Base-by-base conservation (phyloP, 2,797 vertebrate species). In the Mallotus villosus region DNA sequence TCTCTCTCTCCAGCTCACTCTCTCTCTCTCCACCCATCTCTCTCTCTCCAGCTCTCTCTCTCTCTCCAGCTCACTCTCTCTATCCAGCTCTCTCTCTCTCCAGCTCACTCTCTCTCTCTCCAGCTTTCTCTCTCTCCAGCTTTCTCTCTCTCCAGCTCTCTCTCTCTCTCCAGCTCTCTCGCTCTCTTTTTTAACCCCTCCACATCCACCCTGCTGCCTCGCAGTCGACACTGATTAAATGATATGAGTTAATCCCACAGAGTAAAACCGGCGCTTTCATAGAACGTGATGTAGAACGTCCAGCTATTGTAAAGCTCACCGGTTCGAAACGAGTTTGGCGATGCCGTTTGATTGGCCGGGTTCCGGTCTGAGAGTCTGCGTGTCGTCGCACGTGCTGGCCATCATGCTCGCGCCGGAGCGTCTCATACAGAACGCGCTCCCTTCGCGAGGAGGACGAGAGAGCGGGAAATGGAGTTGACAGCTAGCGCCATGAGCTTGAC, bases 401-500 rank as follows among this genome's bases (percentile, higher is more conserved):
- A 63, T 67, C 51, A 7, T 16, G 46, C 70, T 53, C 3, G 51
- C 17, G 14, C 3, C 67, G 1, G 25, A 71, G 67, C 60, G 61
- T 76, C 74, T 19, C 68, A 80, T 80, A 83, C 11, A 7, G 85
- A 84, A 80, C 78, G 76, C 68, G 1, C 16, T 72, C 62, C 55
- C 27, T 55, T 67, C 22, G 51, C 55, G 60, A 66, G 34, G 11
- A 29, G 25, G 87, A 89, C 37, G 77, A 72, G 70, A 62, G 57
- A 70, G 84, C 34, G 67, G 76, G 85, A 86, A 91, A 91, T 87
- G 51, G 71, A 83, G 82, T 74, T 86, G 90, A 90, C 83, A 84
- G 82, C 60, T 78, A 81, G 68, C 25, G 19, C 80, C 73, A 55
- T 76, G 82, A 81, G 82, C 70, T 67, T 76, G 76, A 86, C 78